These are phyloP conservation scores for Seriola rivoliana DNA, from an alignment of 2,113 vertebrate species.

Conservation along the genomic window DNA sequence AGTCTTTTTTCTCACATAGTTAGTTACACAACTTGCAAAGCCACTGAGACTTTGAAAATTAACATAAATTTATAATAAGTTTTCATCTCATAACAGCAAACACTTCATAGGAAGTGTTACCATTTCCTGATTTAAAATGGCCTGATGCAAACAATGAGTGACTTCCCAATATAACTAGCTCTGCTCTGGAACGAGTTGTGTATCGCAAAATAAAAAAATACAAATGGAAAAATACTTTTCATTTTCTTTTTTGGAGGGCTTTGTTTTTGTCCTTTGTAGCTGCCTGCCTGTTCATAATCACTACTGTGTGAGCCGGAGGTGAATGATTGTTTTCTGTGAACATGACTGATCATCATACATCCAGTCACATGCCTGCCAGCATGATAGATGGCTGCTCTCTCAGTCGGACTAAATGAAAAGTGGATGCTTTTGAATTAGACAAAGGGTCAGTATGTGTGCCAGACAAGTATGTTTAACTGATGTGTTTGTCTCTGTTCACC, in stretches of 20 bases:
- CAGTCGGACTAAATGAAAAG: slow-evolving; percentile 56
- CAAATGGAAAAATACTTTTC: background rate
- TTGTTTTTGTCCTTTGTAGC: slow-evolving; percentile 13
- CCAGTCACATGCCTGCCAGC: slow-evolving; percentile 68
- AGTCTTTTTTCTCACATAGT: background rate
- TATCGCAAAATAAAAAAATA: background rate
- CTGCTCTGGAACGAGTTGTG: background rate
- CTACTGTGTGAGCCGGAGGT: slow-evolving; percentile 39
- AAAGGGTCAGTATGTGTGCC: slow-evolving; percentile 46
- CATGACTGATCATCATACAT: slow-evolving; percentile 38
- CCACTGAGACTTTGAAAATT: too few relatives aligned
- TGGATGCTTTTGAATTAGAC: slow-evolving; percentile 53
- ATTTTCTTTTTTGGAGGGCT: background rate
- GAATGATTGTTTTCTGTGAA: slow-evolving; percentile 52
- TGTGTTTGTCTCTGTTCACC: slow-evolving; percentile 41
- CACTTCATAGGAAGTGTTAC: background rate
- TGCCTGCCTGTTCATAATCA: slow-evolving; percentile 15
- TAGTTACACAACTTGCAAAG: background rate
- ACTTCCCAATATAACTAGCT: background rate
- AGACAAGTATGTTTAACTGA: slow-evolving; percentile 32
- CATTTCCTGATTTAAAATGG: background rate
- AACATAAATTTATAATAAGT: too few relatives aligned
- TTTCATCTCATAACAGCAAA: too few relatives aligned
- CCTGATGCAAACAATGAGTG: background rate
- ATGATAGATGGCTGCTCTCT: slow-evolving; percentile 59